phyloP scores from a whole-genome alignment of 2,888 invertebrate genomes.

The Cremastinae sp. region DNA sequence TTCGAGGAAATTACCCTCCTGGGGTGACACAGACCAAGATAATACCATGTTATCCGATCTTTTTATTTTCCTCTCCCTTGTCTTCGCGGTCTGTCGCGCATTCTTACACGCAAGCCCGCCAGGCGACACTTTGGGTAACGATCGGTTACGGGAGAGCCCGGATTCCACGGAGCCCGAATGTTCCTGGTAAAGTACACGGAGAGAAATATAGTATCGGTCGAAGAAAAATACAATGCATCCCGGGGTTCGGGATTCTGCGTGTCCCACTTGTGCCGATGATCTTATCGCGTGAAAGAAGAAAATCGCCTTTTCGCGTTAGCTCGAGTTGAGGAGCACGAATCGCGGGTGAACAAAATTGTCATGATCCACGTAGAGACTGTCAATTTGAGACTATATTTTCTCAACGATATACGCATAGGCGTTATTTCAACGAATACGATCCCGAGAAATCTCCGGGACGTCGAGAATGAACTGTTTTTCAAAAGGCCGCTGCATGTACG shows the following conservation, averaged over 20 bases:
- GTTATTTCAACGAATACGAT: no score
- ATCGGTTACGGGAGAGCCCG: conserved; percentile 70
- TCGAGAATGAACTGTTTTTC: no score
- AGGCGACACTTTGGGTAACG: conserved; percentile 79
- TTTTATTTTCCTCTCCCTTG: conserved; percentile 33
- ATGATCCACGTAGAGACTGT: no score
- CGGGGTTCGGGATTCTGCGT: conserved; percentile 35
- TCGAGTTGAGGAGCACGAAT: not conserved
- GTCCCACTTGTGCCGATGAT: conserved; percentile 30
- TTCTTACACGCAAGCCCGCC: conserved; percentile 79
- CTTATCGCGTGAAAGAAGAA: not conserved
- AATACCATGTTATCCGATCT: conserved; percentile 52
- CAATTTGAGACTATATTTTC: no score
- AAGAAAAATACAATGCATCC: conserved; percentile 18
- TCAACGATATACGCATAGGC: no score
- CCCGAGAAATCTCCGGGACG: no score
- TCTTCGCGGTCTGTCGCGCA: conserved; percentile 65
- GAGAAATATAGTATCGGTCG: conserved; percentile 18
- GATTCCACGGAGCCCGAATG: conserved; percentile 55
- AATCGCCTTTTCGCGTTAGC: not conserved
- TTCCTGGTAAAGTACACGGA: conserved; percentile 57
- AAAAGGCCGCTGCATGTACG: not conserved
- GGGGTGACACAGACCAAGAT: conserved; percentile 75
- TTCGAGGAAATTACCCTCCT: conserved; percentile 76
- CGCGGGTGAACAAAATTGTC: not conserved